phyloP scores from a whole-genome alignment of 2,113 vertebrate genomes.

The Ammospiza caudacuta region DNA sequence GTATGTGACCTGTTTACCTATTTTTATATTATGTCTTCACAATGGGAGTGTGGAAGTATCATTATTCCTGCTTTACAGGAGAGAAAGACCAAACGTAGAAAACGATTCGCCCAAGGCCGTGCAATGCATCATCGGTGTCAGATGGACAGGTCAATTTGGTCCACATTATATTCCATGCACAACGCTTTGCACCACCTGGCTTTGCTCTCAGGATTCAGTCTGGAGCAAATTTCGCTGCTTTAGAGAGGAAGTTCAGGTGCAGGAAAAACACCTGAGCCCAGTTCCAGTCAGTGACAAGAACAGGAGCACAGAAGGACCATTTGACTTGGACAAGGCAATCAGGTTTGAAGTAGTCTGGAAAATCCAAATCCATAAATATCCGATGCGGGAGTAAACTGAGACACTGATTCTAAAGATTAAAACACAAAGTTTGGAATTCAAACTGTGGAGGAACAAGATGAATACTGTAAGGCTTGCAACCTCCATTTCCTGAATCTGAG shows the following conservation, averaged over 20 bases:
- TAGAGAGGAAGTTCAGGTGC: neutral
- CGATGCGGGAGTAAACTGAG: rapidly evolving
- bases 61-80: neutral
- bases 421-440: neutral
- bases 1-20: neutral
- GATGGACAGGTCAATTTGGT: neutral
- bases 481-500: neutral
- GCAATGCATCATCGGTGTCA: neutral
- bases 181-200: neutral
- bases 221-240: neutral
- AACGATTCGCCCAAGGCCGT: neutral
- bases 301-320: rapidly evolving
- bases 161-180: neutral
- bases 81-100: neutral
- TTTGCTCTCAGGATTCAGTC: neutral
- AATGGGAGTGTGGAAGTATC: neutral
- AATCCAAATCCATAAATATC: neutral
- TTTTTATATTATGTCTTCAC: neutral
- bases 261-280: rapidly evolving
- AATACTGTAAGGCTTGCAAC: neutral
- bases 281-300: neutral
- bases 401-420: neutral
- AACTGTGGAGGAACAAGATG: neutral
- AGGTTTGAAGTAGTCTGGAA: neutral
- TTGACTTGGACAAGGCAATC: rapidly evolving